Evolutionary conservation across 1,140 invertebrate species (phyloP).

Genomic region (Drosophila sproati): DNA sequence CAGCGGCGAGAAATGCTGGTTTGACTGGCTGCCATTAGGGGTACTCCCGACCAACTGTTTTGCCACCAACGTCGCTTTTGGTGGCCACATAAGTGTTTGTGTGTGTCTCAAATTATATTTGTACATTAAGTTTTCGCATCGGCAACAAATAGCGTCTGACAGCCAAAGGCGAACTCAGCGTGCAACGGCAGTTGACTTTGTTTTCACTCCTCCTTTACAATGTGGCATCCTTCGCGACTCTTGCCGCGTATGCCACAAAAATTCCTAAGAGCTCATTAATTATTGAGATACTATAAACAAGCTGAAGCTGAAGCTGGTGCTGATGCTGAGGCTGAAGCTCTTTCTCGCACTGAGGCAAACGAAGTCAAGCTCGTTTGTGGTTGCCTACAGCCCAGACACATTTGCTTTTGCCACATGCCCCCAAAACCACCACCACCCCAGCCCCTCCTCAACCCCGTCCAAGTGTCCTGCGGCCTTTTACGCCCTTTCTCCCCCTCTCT

Average conservation of each 20-base stretch:
- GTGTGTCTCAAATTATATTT: constrained; percentile 82
- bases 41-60: constrained; percentile 9
- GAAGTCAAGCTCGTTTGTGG: constrained; percentile 81
- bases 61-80: constrained; percentile 29
- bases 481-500: background rate
- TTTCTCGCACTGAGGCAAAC: constrained; percentile 43
- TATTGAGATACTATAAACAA: constrained; percentile 83
- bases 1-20: constrained; percentile 49
- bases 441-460: background rate
- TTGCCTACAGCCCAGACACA: constrained; percentile 76
- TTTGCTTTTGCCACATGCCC: constrained; percentile 52
- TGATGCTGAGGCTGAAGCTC: constrained; percentile 7
- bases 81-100: constrained; percentile 80
- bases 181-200: constrained; percentile 75
- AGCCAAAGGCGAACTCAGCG: constrained; percentile 54
- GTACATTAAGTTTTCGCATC: constrained; percentile 78
- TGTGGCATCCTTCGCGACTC: constrained; percentile 25
- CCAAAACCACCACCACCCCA: background rate
- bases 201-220: constrained; percentile 29
- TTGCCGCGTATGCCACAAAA: constrained; percentile 70
- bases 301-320: constrained; percentile 52
- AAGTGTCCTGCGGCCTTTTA: constrained; percentile 31
- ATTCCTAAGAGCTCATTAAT: constrained; percentile 83
- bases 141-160: constrained; percentile 22
- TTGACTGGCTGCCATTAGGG: constrained; percentile 39